These are phyloP conservation scores for Trissolcus japonicus DNA, from an alignment of 2,888 invertebrate species.

Conservation along the genomic window DNA sequence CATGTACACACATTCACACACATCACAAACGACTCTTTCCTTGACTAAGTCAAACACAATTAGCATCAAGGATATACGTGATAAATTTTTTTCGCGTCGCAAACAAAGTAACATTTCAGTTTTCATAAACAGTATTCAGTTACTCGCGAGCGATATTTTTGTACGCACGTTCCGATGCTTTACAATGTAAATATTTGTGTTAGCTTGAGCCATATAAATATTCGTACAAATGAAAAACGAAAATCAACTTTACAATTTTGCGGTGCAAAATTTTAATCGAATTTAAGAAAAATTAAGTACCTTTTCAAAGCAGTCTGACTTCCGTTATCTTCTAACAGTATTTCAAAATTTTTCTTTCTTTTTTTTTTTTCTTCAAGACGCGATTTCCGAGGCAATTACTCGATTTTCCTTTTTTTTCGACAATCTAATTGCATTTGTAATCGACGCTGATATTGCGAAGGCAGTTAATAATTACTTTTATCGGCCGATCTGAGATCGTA, in stretches of 20 bases:
- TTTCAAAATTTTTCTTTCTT: constrained; percentile 26
- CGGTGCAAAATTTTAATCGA: no score
- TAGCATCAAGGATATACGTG: constrained; percentile 30
- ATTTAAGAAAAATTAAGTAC: no score
- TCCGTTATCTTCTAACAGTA: constrained; percentile 35
- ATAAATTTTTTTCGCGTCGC: constrained; percentile 6
- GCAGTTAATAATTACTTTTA: neutral
- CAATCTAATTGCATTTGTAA: constrained; percentile 23
- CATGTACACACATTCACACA: constrained; percentile 6
- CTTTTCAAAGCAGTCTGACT: constrained; percentile 21
- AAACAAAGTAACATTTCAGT: neutral
- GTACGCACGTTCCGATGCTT: neutral
- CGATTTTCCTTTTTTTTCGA: constrained; percentile 26
- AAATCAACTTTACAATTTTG: no score
- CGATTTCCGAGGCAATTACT: constrained; percentile 43
- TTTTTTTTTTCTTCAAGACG: no score
- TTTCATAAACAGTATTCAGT: neutral
- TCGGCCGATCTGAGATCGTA: neutral
- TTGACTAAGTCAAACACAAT: constrained; percentile 40
- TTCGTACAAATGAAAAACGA: no score
- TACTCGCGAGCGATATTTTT: no score
- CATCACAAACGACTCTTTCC: constrained; percentile 40
- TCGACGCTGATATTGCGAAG: constrained; percentile 6
- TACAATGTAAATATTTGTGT: neutral
- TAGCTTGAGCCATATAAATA: no score